A percentile compares a stretch with the other conserved stretches of the same genome.
phyloP scores from a whole-genome alignment of 2,888 invertebrate species.

The Sipha maydis region DNA sequence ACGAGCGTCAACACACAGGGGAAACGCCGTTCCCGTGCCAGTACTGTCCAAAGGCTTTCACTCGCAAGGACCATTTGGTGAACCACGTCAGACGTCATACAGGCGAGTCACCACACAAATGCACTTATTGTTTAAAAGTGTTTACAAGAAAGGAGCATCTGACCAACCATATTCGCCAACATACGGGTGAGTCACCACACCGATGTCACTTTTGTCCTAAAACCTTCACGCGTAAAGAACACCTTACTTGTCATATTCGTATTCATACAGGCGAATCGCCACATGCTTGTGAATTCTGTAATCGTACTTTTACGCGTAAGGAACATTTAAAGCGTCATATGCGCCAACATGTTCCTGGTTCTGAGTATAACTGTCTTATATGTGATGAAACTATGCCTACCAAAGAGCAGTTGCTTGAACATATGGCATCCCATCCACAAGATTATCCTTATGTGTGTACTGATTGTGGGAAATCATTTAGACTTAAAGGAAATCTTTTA shows the following conservation, averaged over 20 bases:
- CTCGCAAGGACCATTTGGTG: constrained; percentile 87
- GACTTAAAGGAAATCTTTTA: constrained; percentile 70
- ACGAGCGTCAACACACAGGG: constrained; percentile 83
- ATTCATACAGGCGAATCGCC: constrained; percentile 71
- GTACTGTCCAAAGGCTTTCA: constrained; percentile 80
- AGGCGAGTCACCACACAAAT: constrained; percentile 87
- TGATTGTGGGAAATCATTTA: constrained; percentile 68
- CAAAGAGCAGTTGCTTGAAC: constrained; percentile 79
- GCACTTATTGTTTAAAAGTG: constrained; percentile 81
- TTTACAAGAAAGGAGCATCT: constrained; percentile 66
- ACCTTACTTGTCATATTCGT: constrained; percentile 84
- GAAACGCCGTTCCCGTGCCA: constrained; percentile 83
- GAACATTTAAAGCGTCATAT: constrained; percentile 89
- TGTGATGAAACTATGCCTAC: constrained; percentile 80
- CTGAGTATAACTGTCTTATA: constrained; percentile 82
- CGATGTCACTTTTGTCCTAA: constrained; percentile 87
- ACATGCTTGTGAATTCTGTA: constrained; percentile 86
- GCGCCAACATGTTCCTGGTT: constrained; percentile 79
- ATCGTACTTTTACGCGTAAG: constrained; percentile 86
- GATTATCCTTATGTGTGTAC: constrained; percentile 81
- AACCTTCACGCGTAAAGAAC: constrained; percentile 87
- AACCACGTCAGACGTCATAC: constrained; percentile 90
- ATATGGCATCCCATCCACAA: constrained; percentile 81
- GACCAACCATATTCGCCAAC: constrained; percentile 66
- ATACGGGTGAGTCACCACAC: constrained; percentile 69